Percentiles rank a stretch among this genome's conserved stretches.
These are phyloP conservation scores for Lamellibrachia luymesi DNA, from an alignment of 1,140 invertebrate species.

Conservation along the genomic window DNA sequence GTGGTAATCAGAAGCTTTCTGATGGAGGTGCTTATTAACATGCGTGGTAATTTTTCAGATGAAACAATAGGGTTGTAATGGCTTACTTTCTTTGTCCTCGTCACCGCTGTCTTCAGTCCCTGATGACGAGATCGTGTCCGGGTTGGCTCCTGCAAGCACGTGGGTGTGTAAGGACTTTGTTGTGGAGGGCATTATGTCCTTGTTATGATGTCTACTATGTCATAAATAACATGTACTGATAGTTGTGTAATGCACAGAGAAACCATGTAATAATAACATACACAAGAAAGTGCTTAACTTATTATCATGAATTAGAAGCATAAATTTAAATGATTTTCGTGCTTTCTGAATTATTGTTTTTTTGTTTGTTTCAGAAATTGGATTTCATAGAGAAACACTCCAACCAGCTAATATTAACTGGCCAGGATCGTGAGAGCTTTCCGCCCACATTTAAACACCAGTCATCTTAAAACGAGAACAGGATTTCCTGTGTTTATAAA, in stretches of 20 bases:
- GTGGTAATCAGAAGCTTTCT: neutral
- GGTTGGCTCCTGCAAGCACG: constrained; percentile 44
- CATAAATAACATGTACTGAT: neutral
- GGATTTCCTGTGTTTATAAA: neutral
- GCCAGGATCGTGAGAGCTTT: neutral
- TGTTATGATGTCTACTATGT: neutral
- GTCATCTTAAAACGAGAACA: neutral
- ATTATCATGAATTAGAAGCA: neutral
- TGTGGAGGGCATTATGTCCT: neutral
- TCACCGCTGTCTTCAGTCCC: constrained; percentile 47
- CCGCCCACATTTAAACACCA: neutral
- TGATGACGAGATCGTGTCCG: constrained; percentile 48
- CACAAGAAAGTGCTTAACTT: neutral
- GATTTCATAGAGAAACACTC: neutral
- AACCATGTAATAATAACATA: neutral
- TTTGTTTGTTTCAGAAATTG: neutral
- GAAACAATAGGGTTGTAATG: neutral
- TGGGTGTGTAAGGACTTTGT: neutral
- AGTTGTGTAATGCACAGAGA: neutral
- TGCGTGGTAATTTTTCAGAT: neutral
- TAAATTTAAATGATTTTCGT: neutral
- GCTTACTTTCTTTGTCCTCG: constrained; percentile 31
- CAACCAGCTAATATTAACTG: too few species aligned
- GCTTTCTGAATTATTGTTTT: neutral
- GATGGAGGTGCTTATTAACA: neutral